Conservation (phyloP, 2,113 vertebrate genomes). For the Cisticola juncidis region DNA sequence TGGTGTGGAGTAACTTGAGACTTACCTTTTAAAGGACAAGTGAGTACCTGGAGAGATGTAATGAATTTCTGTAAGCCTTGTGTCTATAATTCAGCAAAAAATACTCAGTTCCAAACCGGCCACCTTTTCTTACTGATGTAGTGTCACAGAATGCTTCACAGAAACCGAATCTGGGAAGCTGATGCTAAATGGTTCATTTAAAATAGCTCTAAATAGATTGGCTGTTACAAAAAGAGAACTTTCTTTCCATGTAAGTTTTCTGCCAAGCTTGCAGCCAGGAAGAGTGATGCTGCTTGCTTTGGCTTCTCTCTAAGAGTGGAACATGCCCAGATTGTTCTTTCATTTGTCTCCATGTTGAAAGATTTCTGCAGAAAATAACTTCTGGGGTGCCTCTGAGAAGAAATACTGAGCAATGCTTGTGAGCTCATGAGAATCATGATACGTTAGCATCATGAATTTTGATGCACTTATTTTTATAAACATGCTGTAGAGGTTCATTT, state of each 20-base stretch:
- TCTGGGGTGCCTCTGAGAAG: conserved; percentile 1
- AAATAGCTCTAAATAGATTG: background rate
- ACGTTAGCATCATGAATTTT: background rate
- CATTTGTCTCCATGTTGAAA: background rate
- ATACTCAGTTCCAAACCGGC: background rate
- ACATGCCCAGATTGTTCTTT: background rate
- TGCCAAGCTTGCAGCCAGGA: background rate
- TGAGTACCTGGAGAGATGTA: background rate
- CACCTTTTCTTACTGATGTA: background rate
- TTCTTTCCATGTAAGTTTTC: background rate
- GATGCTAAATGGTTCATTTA: background rate
- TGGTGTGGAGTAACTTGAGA: background rate
- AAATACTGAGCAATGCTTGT: background rate
- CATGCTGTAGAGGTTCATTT: background rate
- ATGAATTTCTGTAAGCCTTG: background rate
- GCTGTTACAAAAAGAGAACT: background rate
- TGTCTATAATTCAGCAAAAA: background rate
- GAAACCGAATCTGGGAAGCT: background rate
- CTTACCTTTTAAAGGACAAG: background rate
- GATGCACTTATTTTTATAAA: background rate
- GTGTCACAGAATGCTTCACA: background rate
- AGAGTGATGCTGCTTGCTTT: background rate
- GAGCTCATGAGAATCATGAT: background rate
- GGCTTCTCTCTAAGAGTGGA: background rate
- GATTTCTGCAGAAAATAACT: background rate